Percentiles rank a stretch among this genome's conserved stretches.
phyloP scores from a whole-genome alignment of 2,888 invertebrate genomes.

The Philhelius pedissequus region DNA sequence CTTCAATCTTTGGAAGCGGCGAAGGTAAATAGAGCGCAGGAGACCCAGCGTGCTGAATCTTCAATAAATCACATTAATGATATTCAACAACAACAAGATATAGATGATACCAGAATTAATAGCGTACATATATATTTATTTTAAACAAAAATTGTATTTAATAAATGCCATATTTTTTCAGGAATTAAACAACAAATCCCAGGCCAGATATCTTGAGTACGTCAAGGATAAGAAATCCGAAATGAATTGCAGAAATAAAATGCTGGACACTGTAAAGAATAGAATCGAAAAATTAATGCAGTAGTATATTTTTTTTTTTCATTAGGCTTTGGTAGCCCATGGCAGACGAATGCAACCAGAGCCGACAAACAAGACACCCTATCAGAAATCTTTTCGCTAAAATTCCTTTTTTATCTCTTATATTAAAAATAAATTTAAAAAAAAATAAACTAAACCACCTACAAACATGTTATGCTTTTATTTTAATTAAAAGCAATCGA shows the following conservation, averaged over 20 bases:
- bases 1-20: neutral
- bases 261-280: slow-evolving; percentile 35
- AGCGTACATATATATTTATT: slow-evolving; percentile 9
- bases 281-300: too few species aligned
- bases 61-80: neutral
- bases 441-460: neutral
- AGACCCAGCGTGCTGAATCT: neutral
- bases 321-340: slow-evolving; percentile 33
- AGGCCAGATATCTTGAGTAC: slow-evolving; percentile 25
- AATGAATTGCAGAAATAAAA: slow-evolving; percentile 33
- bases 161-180: neutral
- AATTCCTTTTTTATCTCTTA: neutral
- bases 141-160: neutral
- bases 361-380: slow-evolving; percentile 34
- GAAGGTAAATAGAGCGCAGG: neutral
- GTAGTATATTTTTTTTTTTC: neutral
- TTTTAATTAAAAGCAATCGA: slow-evolving; percentile 17
- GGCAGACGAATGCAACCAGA: slow-evolving; percentile 9
- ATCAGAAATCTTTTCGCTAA: slow-evolving; percentile 49
- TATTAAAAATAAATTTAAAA: neutral
- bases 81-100: slow-evolving; percentile 15
- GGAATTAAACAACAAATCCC: slow-evolving; percentile 6
- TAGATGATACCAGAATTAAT: neutral
- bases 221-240: slow-evolving; percentile 30
- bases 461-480: neutral